Evolutionary conservation across 2,797 vertebrate genomes (phyloP), one percentile per base, ranked within the genome.

Genomic region (Platyrinchus mystaceus): DNA sequence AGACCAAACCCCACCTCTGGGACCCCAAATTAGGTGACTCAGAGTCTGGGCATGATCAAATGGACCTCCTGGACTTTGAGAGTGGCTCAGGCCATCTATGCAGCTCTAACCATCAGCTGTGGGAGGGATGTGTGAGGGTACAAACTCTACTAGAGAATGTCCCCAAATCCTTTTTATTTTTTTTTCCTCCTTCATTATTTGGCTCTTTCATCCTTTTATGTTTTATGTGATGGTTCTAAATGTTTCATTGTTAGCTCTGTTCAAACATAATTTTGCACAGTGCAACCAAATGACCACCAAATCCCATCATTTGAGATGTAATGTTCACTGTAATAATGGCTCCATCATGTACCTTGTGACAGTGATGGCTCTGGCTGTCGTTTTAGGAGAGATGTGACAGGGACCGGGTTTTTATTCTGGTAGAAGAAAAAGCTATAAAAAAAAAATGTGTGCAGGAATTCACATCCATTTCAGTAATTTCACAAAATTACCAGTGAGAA

Each of bases 301-400:
- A 84, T 71, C 39, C 84, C 41, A 87, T 94, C 80, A 56, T 87
- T 67, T 86, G 78, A 89, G 63, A 75, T 60, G 69, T 39, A 80
- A 90, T 75, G 52, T 84, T 96, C 27, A 4, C 78, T 81, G 69
- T 84, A 85, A 94, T 90, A 93, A 88, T 47, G 95, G 84, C 85
- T 90, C 76, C 84, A 68, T 83, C 68, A 13, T 41, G 10, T 87
- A 82, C 52, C 88, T 84, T 56, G 58, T 92, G 94, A 89, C 91
- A 90, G 89, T 58, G 90, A 93, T 84, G 89, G 76, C 83, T 93
- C 85, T 87, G 58, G 79, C 87, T 87, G 76, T 27, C 84, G 50
- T 36, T 58, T 36, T 69, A 84, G 74, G 76, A 78, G 76, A 93
- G 81, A 85, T 73, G 73, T 89, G 92, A 81, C 74, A 69, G 75